These are phyloP conservation scores for Tetranychus urticae DNA, from an alignment of 1,140 invertebrate species.

Conservation along the genomic window DNA sequence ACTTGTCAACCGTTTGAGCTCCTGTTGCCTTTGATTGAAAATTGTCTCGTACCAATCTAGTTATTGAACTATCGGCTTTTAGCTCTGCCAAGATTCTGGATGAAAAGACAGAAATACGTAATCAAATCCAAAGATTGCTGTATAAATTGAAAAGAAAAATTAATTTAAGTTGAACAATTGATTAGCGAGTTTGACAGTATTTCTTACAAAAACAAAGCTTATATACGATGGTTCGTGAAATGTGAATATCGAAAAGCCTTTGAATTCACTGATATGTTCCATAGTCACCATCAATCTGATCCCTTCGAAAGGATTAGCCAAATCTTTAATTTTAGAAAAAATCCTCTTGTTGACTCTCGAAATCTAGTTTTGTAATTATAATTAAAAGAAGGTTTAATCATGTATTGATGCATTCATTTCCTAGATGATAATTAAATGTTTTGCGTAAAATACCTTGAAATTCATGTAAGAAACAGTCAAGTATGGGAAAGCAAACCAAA, in stretches of 20 bases:
- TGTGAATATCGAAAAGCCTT: not conserved
- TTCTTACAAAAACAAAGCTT: not conserved
- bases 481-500: not conserved
- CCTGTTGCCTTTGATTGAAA: too few relatives aligned
- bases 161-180: not conserved
- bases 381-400: too few relatives aligned
- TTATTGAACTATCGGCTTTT: too few relatives aligned
- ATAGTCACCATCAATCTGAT: not conserved
- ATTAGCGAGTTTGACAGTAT: not conserved
- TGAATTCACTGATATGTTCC: not conserved
- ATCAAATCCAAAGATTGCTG: not conserved
- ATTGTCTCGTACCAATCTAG: too few relatives aligned
- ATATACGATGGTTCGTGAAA: not conserved
- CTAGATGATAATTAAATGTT: too few relatives aligned
- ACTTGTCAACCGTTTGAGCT: too few relatives aligned
- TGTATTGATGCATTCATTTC: too few relatives aligned
- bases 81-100: not conserved
- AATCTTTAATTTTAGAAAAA: not conserved
- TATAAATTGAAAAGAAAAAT: not conserved
- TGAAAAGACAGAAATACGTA: not conserved
- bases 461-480: not conserved
- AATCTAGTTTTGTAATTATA: not conserved
- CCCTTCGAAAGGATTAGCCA: not conserved
- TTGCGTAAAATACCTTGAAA: not conserved
- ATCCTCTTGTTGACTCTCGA: not conserved